Evolutionary conservation across 2,797 vertebrate genomes (phyloP), one percentile per base, ranked within the genome.

Genomic region (Hemibagrus guttatus): DNA sequence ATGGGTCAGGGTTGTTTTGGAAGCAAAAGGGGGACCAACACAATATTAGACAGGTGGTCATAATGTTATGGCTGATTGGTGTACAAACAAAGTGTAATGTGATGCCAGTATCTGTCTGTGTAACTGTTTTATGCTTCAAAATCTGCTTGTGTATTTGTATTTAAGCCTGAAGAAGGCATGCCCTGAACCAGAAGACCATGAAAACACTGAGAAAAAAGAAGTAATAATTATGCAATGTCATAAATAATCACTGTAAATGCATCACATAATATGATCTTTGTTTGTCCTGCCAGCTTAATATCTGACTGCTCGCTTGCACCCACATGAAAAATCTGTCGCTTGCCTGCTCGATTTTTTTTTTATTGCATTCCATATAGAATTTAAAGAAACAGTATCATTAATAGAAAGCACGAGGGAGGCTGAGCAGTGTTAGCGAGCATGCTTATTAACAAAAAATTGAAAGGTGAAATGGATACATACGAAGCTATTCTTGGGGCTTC

Each of bases 261-360:
- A n/a, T 54, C 5, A 35, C 12, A 79, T 31, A 39, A 7, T 39
- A 21, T 39, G 76, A 80, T 59, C 31, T 80, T 59, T 42, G 17
- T 80, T 59, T 80, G 54, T 26, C 54, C 56, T 78, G 75, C 52
- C 52, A 78, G 52, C 16, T 58, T 59, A 35, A 35, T 58, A 79
- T 61, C 21, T 42, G 31, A 42, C 76, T 80, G 54, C 54, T 61
- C 1, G 14, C 79, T 81, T 4, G 7, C 59, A 49, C 26, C 39
- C 39, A 81, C 42, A 28, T 64, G 39, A n/a, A 63, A 63, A 81
- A 61, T 26, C 78, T 81, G 58, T 46, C 16, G 39, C 39, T 64
- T 64, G 23, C 35, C 17, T 42, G 78, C 35, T 61, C 0, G n/a
- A 39, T 80, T 76, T 76, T 83, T n/a, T 46, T 61, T 61, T 28